Evolutionary conservation across 2,797 vertebrate species (phyloP), one percentile per base, ranked within the genome.

Genomic region (Anabas testudineus): DNA sequence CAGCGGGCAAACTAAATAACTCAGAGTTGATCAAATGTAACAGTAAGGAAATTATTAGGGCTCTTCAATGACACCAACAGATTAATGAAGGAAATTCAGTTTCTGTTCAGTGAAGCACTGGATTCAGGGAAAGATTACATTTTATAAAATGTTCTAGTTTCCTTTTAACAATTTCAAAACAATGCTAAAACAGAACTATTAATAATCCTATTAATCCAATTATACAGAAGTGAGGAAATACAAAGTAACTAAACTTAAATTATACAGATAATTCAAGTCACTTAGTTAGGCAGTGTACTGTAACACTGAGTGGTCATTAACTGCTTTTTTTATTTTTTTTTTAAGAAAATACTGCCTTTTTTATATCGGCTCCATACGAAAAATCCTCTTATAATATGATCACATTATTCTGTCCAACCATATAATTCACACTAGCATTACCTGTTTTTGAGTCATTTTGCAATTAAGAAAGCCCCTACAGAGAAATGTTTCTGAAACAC

Each of bases 401-500:
- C 46, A 2, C 19, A 34, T 37, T 32, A 51, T 13, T 56, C 43
- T 56, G 13, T 18, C 6, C 37, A 42, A 30, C 18, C 4, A 6
- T 28, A 15, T 55, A 48, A 51, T 22, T 34, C n/a, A 46, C 21
- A 53, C 18, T 18, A 26, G 39, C 0, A 19, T 26, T 42, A 26
- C 12, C 10, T 58, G 8, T 36, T 55, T 71, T 53, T 43, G 0
- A 34, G 74, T 52, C 2, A 24, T 64, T 76, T 66, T 63, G 34
- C 45, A 47, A 72, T 52, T 21, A 55, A 66, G 22, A 60, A 69
- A 59, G 42, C 3, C 5, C 43, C 53, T 18, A 37, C 2, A n/a
- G 51, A 30, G 57, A 21, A 67, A 63, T 54, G 64, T 53, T 37
- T 69, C 24, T 71, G 58, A 62, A 77, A 79, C 61, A 69, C 52